phyloP scores from a whole-genome alignment of 2,113 vertebrate species.

The Progne subis region DNA sequence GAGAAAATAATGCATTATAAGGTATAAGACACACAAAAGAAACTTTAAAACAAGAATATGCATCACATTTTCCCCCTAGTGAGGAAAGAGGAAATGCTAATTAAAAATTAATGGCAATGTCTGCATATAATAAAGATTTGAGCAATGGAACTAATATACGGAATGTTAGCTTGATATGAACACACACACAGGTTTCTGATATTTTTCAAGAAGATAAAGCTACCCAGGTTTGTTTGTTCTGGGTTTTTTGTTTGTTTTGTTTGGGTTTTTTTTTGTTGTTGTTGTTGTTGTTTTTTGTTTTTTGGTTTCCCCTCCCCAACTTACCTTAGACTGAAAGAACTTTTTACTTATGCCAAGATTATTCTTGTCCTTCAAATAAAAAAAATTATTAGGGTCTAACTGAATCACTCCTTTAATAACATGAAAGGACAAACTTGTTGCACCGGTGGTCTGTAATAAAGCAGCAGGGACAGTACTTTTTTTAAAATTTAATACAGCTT shows the following conservation, averaged over 20 bases:
- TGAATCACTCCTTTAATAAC: not conserved
- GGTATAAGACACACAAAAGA: not conserved
- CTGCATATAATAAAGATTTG: not conserved
- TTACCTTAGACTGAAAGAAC: not conserved
- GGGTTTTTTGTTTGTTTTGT: not conserved
- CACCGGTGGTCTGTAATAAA: not conserved
- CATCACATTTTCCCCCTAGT: not conserved
- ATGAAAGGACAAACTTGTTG: not conserved
- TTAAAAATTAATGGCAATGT: not conserved
- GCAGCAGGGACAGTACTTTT: not conserved
- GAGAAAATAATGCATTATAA: not conserved
- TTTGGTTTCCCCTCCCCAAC: not conserved
- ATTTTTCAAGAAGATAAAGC: not conserved
- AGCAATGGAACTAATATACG: not conserved
- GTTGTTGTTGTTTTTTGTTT: not conserved
- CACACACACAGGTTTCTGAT: not conserved
- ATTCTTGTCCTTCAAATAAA: not conserved
- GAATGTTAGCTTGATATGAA: not conserved
- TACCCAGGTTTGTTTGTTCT: not conserved
- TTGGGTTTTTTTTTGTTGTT: not conserved
- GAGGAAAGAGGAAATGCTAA: not conserved
- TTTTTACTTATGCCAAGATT: not conserved
- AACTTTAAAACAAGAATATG: not conserved
- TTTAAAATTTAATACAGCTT: not conserved
- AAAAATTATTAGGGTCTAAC: not conserved